phyloP scores from a whole-genome alignment of 30 jellyfish, hydroid and myxozoan species.

The Cassiopea andromeda region DNA sequence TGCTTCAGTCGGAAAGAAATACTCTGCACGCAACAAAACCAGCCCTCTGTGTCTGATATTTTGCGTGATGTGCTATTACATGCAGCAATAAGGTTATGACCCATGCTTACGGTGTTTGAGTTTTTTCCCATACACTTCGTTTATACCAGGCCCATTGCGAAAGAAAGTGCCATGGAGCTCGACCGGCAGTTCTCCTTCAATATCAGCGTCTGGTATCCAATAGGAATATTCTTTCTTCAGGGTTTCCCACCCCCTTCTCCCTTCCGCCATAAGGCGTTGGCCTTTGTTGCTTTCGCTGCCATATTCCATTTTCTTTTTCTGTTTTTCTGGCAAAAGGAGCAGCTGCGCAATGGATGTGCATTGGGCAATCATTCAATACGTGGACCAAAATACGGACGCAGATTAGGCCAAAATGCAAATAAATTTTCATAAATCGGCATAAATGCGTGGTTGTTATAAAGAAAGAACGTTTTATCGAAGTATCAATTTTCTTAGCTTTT shows the following conservation, averaged over 20 bases:
- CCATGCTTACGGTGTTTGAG: conserved; percentile 88
- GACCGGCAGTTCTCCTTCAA: conserved; percentile 85
- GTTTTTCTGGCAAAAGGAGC: neutral
- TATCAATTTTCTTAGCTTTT: too few relatives aligned
- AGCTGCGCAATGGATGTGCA: too few relatives aligned
- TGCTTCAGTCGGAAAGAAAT: too few relatives aligned
- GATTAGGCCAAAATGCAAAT: too few relatives aligned
- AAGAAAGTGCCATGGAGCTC: conserved; percentile 95
- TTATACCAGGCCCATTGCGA: conserved; percentile 97
- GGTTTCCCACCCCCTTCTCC: conserved; percentile 89
- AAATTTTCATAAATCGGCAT: too few relatives aligned
- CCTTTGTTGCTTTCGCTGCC: neutral
- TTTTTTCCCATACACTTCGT: conserved; percentile 92
- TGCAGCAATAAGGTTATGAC: neutral
- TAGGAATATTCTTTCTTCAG: conserved; percentile 73
- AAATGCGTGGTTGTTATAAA: too few relatives aligned
- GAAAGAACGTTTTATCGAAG: too few relatives aligned
- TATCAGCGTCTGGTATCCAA: conserved; percentile 92
- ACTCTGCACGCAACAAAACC: neutral
- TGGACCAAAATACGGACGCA: too few relatives aligned
- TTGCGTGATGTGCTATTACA: neutral
- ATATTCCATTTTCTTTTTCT: neutral
- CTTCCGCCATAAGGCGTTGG: conserved; percentile 5
- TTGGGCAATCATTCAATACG: too few relatives aligned
- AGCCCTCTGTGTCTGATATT: neutral